A percentile compares a stretch with the other conserved stretches of the same genome.
Evolutionary conservation across 2,113 vertebrate genomes (phyloP).

Genomic region (Sylvicapra grimmia): DNA sequence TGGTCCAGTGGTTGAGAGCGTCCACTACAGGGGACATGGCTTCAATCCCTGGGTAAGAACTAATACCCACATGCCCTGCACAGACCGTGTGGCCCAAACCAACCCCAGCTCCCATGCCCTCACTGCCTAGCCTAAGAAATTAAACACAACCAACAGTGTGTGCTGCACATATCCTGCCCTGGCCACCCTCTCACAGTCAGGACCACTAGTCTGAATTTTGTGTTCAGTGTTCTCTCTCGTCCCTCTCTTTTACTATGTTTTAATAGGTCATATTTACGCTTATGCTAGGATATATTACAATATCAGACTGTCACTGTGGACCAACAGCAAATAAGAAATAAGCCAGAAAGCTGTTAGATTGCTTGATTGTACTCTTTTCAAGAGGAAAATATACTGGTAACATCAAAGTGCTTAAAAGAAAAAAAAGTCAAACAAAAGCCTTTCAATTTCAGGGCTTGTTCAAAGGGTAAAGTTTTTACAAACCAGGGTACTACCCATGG

Average conservation of each 20-base stretch:
- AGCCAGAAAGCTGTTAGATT: neutral
- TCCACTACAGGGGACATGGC: neutral
- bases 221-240: neutral
- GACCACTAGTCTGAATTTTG: neutral
- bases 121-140: neutral
- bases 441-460: neutral
- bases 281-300: neutral
- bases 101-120: neutral
- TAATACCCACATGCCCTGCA: neutral
- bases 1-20: neutral
- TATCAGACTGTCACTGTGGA: neutral
- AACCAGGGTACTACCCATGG: too few relatives aligned
- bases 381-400: neutral
- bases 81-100: neutral
- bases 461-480: neutral
- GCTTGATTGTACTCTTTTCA: neutral
- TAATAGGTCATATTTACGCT: neutral
- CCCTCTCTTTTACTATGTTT: neutral
- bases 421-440: neutral
- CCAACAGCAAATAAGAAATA: neutral
- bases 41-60: neutral
- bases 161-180: too few relatives aligned
- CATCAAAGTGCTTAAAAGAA: neutral
- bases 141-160: fast-evolving
- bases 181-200: too few relatives aligned